Evolutionary conservation across 2,797 vertebrate species (phyloP).

Genomic region (Malurus leucopterus): DNA sequence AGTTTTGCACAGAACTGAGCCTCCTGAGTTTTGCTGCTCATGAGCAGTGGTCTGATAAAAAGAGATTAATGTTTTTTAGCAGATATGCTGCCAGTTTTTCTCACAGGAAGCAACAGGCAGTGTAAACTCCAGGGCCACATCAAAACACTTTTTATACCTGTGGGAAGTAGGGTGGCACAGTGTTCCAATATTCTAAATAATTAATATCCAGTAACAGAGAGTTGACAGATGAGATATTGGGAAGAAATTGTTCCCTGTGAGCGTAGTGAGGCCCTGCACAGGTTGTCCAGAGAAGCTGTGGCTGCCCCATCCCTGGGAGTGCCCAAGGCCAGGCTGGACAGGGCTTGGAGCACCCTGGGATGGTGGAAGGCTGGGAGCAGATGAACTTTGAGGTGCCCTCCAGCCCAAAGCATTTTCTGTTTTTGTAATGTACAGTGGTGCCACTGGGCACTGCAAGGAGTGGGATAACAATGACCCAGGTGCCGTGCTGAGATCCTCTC

Average conservation of each 20-base stretch:
- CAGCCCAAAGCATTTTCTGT: not conserved
- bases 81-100: not conserved
- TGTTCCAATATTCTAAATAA: slow-evolving; percentile 11
- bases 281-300: not conserved
- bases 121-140: not conserved
- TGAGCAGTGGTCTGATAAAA: not conserved
- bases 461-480: not conserved
- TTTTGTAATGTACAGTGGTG: not conserved
- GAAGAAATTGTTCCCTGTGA: not conserved
- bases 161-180: not conserved
- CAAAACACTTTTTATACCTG: not conserved
- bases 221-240: not conserved
- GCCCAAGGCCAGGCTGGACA: not conserved
- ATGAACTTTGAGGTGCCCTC: not conserved
- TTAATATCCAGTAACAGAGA: not conserved
- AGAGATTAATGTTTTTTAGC: not conserved
- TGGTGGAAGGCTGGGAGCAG: rapidly evolving
- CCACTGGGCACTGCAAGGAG: rapidly evolving
- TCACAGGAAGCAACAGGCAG: not conserved
- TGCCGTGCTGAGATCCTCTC: not conserved
- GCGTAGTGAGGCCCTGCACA: not conserved
- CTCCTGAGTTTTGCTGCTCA: not conserved
- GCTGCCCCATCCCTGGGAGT: not conserved
- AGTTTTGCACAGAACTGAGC: not conserved
- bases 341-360: not conserved